Base-by-base conservation (phyloP, 2,113 vertebrate species). In the Rana temporaria region DNA sequence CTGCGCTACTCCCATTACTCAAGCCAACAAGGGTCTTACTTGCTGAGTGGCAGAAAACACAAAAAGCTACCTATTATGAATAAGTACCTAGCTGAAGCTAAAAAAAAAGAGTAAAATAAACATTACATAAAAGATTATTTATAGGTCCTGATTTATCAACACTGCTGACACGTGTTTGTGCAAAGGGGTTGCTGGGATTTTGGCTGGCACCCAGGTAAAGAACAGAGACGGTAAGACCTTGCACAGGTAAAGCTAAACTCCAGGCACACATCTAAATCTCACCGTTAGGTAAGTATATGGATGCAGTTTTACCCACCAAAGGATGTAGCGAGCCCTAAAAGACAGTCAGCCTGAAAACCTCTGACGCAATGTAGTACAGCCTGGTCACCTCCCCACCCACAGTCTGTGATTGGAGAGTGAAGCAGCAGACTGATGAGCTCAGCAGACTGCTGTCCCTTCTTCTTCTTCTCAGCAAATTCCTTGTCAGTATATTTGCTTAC, bases 1-100 rank as follows among this genome's bases (percentile, higher is more conserved):
- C 88, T 73, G 89, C 93, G 91, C 90, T 93, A 90, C 86, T 90
- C 91, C 88, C 91, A 93, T 95, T 93, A 94, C 92, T 95, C 93
- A 95, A 91, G 87, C 90, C 87, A 90, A 88, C 91, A 92, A 91
- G 90, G 92, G 86, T 91, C 93, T 89, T 90, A 90, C 90, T 93
- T 91, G 87, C 90, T 91, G 88, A 93, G 93, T 89, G 90, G 93
- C 91, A 42, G 48, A 63, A 93, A 90, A 89, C 92, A 93, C 89
- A 90, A 92, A 93, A 80, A 42, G 57, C 26, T 80, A 92, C 89
- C 91, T 93, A 90, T 93, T 94, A 92, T 93, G 94, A 94, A 94
- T 94, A 93, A 94, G 90, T 87, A 87, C 85, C 91, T 89, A 85
- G 85, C 85, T 87, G 86, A 90, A 89, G 85, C 86, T 82, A 17